Evolutionary conservation across 2,888 invertebrate species (phyloP), one percentile per base, ranked within the genome.

Genomic region (Volucella inanis): DNA sequence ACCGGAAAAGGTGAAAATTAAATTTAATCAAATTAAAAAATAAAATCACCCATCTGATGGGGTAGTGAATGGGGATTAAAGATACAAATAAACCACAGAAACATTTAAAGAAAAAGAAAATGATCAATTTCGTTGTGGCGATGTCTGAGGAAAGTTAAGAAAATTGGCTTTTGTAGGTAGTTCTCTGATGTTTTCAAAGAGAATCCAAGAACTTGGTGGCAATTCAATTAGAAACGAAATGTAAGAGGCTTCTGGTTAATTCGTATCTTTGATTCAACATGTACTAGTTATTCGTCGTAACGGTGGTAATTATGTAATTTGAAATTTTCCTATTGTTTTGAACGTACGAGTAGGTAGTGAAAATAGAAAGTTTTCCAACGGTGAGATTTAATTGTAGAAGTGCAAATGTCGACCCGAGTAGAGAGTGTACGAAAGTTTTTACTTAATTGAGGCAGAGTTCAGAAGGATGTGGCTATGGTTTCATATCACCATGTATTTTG

Each of bases 101-200:
- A 18, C 55, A 43, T 47, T 47, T 31, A 65, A 72, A 64, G 14
- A 12, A 59, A 68, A 31, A 31, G 31, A 45, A 70, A 78, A 79
- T 84, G 84, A 79, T 84, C 84, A 84, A 79, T 84, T 84, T 79
- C 75, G 47, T 41, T n/a, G 55, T 62, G 47, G 64, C 18, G 11
- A 52, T 71, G 65, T 71, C 49, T 59, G 50, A 39, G 54, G 31
- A 59, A 61, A 65, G 54, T 8, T 10, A 38, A 47, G 15, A 77
- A 77, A 41, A 49, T 39, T 41, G 49, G 59, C 39, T 55, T 71
- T 49, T 71, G 47, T 61, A 50, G 43, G 41, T 47, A 71, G 31
- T 31, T 31, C 6, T 31, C 31, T 31, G 31, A 3, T 31, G 31
- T 31, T 6, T 68, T 31, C 14, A 8, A 6, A 15, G 9, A 65